Evolutionary conservation across 2,797 vertebrate species (phyloP), one percentile per base, ranked within the genome.

Genomic region (Sphenodon punctatus): DNA sequence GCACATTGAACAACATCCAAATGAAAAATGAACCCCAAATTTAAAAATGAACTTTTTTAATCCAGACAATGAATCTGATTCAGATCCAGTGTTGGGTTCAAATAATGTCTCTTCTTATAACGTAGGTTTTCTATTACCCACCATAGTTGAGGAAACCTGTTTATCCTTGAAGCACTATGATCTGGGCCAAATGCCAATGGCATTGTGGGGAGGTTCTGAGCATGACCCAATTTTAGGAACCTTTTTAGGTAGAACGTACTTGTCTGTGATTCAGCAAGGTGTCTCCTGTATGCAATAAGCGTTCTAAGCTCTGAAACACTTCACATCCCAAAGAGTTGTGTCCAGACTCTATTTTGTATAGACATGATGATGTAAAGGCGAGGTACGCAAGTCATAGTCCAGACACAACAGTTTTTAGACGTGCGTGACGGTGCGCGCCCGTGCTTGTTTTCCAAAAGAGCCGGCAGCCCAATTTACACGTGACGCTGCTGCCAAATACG

Each of bases 251-350:
- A 67, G 59, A 91, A 90, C 48, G 80, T 45, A 77, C 59, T 49
- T 81, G 77, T 72, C 46, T 77, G 46, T 70, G 49, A 81, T 68
- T 91, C 84, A 27, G 14, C n/a, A 27, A 27, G 49, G n/a, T 27
- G 8, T 25, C 25, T 27, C n/a, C 7, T 55, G 56, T 88, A 85
- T 85, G 36, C 81, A 67, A 80, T 89, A 55, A 60, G 9, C 85
- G 81, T 88, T 90, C 56, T 88, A 78, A 88, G 87, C 63, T 59
- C 63, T 41, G 4, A 61, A 42, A 86, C 67, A 73, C 71, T 93
- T 82, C 76, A 91, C 89, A 86, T 63, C 66, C 38, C 56, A 67
- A 83, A 76, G 10, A 34, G 86, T 75, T 36, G 53, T 65, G 67
- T 77, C 88, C 73, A 59, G 68, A 51, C 20, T 80, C 75, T 60